Base-by-base conservation (phyloP, 2,113 vertebrate genomes). In the Entomyzon cyanotis region DNA sequence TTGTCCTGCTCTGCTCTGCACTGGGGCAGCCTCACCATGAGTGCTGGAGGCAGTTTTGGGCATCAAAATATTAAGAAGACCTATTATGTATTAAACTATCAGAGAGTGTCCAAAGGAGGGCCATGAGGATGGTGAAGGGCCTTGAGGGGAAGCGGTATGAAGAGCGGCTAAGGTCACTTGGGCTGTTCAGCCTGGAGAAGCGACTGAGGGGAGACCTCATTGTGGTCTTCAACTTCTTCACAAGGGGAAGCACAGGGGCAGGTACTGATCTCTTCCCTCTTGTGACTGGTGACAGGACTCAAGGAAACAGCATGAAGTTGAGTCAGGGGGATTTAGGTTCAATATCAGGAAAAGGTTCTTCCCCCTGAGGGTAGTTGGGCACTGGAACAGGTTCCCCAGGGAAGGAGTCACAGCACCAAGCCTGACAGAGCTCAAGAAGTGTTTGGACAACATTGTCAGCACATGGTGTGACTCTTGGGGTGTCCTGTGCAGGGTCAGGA, bases 21-120 rank as follows among this genome's bases (percentile, higher is more conserved):
- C 2, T 65, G 37, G 3, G 4, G 23, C 0, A 0, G 37, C 19
- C 37, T 30, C 39, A 67, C 11, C 7, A 60, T 2, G 2, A 60
- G 18, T 59, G 0, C 9, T 37, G 28, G 1, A 23, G 2, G 23
- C 15, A 60, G 11, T 22, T 75, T 75, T 53, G 8, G 60, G n/a
- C 20, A 35, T 7, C 14, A 82, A 11, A 46, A 68, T 47, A 53
- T 18, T 12, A 25, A 41, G 55, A 75, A 53, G 28, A 47, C 23
- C 47, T 49, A 23, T 49, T 23, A 23, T 23, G 21, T 49, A 47
- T 10, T 30, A 25, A 60, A 23, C 23, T 39, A 28, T 30, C n/a
- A 46, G 28, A 52, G 1, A 75, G 7, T 6, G 8, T 21, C 33
- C 5, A 7, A 68, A 52, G 9, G 16, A 68, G 21, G 16, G 9